Conservation (phyloP, 2,888 invertebrate genomes). For the Phorcus lineatus region DNA sequence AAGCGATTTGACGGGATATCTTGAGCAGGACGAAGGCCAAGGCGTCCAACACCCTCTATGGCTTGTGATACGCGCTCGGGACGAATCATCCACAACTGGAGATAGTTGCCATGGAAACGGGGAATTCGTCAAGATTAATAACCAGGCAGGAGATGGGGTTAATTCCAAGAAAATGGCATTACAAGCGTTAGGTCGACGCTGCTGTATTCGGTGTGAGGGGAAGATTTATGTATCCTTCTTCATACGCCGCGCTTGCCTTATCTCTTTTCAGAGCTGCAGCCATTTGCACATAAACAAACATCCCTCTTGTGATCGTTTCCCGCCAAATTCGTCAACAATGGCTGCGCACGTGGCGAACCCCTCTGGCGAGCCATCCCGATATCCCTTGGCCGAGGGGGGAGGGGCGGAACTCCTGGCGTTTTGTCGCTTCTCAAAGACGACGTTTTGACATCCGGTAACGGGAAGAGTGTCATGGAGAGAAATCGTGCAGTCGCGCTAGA, state of each 20-base stretch:
- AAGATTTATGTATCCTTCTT: conserved; percentile 34
- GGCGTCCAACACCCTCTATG: neutral
- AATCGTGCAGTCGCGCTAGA: neutral
- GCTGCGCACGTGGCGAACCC: neutral
- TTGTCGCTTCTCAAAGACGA: conserved; percentile 8
- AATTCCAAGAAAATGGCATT: conserved; percentile 39
- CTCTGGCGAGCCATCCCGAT: neutral
- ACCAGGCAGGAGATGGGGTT: conserved; percentile 29
- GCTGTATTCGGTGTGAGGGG: neutral
- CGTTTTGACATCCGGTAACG: conserved; percentile 2
- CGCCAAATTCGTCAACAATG: conserved; percentile 14
- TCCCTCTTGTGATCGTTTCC: neutral
- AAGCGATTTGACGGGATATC: conserved; percentile 25
- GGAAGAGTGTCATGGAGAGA: neutral
- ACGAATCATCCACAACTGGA: conserved; percentile 30
- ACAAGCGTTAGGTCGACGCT: conserved; percentile 30
- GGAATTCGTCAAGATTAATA: conserved; percentile 28
- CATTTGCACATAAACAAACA: conserved; percentile 43
- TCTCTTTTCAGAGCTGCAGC: conserved; percentile 24
- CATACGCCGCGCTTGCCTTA: conserved; percentile 8
- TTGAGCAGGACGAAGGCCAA: conserved; percentile 6
- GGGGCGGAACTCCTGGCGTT: conserved; percentile 14
- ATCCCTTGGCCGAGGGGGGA: neutral
- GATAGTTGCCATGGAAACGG: conserved; percentile 39
- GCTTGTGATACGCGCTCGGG: conserved; percentile 25